These are phyloP conservation scores for Pseudomyrmex cubaensis DNA, from an alignment of 1,140 invertebrate genomes.

Conservation along the genomic window DNA sequence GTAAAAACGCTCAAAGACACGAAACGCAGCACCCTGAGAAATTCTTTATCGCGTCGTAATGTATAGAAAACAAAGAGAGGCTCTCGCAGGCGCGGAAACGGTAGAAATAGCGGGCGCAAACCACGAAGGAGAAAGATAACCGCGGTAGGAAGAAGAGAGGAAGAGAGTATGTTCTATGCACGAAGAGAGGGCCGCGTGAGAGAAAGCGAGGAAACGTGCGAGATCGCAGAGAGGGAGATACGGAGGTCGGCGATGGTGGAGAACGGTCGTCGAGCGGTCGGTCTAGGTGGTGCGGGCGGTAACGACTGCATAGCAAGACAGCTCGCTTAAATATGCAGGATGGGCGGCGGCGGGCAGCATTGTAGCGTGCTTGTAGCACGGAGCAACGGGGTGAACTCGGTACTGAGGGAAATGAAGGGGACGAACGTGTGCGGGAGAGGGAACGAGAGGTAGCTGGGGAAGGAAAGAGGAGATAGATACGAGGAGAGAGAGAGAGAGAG, in stretches of 20 bases:
- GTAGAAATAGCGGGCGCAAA: constrained; percentile 34
- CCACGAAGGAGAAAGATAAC: constrained; percentile 40
- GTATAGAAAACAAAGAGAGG: constrained; percentile 48
- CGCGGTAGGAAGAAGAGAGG: neutral
- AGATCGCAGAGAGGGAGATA: constrained; percentile 30
- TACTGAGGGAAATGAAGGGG: constrained; percentile 80
- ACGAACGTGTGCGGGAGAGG: constrained; percentile 61
- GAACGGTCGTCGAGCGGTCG: constrained; percentile 70
- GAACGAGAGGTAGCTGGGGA: neutral
- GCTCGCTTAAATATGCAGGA: constrained; percentile 85
- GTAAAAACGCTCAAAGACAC: constrained; percentile 50
- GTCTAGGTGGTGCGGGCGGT: constrained; percentile 70
- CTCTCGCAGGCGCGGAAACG: constrained; percentile 26
- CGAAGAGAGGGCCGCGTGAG: neutral
- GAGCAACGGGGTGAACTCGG: constrained; percentile 81
- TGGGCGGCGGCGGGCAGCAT: constrained; percentile 83
- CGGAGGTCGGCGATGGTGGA: constrained; percentile 64
- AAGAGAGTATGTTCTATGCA: neutral
- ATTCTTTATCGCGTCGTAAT: constrained; percentile 55
- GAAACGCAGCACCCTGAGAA: constrained; percentile 17
- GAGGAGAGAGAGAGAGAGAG: constrained; percentile 35
- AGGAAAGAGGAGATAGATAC: constrained; percentile 48
- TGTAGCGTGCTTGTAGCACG: constrained; percentile 82
- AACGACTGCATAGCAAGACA: constrained; percentile 84
- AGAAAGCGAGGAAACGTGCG: neutral